Base-by-base conservation (phyloP, 2,888 invertebrate genomes). In the Torymus tubicola region DNA sequence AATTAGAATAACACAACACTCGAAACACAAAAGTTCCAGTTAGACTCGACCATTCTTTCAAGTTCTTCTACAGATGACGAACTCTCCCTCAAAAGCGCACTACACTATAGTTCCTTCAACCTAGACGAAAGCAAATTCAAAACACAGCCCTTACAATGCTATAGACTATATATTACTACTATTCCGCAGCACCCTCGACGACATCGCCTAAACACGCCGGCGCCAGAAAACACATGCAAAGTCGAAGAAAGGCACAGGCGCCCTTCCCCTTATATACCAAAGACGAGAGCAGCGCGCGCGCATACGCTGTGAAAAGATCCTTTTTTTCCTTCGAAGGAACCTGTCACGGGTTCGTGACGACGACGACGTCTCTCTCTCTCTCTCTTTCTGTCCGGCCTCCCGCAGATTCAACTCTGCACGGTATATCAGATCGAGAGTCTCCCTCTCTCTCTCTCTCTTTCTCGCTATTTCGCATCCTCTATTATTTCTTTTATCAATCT, bases 401-500 rank as follows among this genome's bases (percentile, higher is more conserved):
- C 24, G 24, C 2, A 24, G 24, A 3, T 24, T 24, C 24, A 24
- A 24, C 24, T 24, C 60, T 18, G 58, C 82, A 82, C 82, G 84
- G 83, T 82, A 76, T 88, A 90, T 89, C 88, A 87, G 88, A 89
- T 88, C 87, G 87, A 87, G 87, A 87, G 86, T 87, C 86, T 87
- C 87, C 86, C 87, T 86, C 88, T 86, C 88, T 87, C 87, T 24
- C 24, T 24, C 24, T 24, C 3, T 24, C n/a, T n/a, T n/a, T n/a
- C n/a, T n/a, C 24, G 24, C 89, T 87, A 89, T 89, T 89, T 87
- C 89, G 87, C 89, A 86, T 88, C 87, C 88, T 89, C 89, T 87
- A 90, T 90, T 90, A 90, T 90, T 90, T 90, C 89, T 90, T 90
- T 90, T 90, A 90, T 90, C 90, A 90, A 90, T 89, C 89, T 89